Base-by-base conservation (phyloP, 2,888 invertebrate genomes). In the Pyrrhosoma nymphula region DNA sequence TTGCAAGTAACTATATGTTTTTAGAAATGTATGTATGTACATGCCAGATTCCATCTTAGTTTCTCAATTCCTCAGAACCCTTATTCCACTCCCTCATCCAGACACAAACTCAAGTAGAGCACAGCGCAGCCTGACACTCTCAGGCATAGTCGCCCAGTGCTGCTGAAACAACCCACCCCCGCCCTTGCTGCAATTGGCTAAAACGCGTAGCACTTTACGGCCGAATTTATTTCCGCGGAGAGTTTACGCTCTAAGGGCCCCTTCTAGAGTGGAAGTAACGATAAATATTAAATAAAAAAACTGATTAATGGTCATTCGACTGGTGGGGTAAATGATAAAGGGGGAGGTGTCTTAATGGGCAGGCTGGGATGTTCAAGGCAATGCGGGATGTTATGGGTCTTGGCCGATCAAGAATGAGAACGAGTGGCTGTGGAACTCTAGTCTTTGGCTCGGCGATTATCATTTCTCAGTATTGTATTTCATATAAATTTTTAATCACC, bases 181-280 rank as follows among this genome's bases (percentile, higher is more conserved):
- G 47, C 47, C 47, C 47, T 8, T 47, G 47, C 39, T 91, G 91
- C 91, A 91, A 91, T 91, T 91, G 60, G 60, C 91, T 91, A 91
- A 91, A 91, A 91, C 63, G 91, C 63, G 63, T 60, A 30, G 63
- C 91, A 91, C 56, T 91, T 60, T 63, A 63, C 91, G 60, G 63
- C n/a, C 35, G 39, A 39, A 91, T 91, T 91, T 91, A 91, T 63
- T 35, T 60, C 35, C 60, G 23, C 8, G 47, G 56, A 56, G 60
- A 91, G 35, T 91, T 60, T 39, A 26, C 26, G 60, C 39, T 91
- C 35, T 47, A 18, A 63, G 91, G 60, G 20, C 35, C 60, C 20
- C n/a, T 39, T 39, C 35, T 23, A 30, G 63, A 35, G 56, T 26
- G 63, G 39, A 39, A 88, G 39, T 35, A 39, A 88, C 91, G 91